Evolutionary conservation across 1,140 invertebrate genomes (phyloP).

Genomic region (Lepidostoma basale): DNA sequence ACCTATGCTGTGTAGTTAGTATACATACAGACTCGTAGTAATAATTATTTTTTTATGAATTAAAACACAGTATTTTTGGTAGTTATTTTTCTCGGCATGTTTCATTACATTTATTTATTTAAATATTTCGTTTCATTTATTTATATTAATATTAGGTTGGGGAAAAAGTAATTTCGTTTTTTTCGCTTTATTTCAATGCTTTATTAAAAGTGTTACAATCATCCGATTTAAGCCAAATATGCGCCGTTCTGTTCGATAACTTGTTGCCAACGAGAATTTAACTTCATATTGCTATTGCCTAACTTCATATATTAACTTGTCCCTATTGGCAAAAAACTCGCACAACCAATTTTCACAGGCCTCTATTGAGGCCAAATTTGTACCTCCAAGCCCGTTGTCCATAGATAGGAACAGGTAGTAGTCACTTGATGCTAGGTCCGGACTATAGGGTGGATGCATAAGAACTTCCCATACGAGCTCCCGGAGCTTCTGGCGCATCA

Average conservation of each 20-base stretch:
- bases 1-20: too few relatives aligned
- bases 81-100: too few relatives aligned
- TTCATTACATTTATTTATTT: too few relatives aligned
- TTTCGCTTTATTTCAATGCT: slow-evolving; percentile 8
- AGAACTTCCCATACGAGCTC: slow-evolving; percentile 3
- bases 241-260: not conserved
- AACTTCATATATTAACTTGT: too few relatives aligned
- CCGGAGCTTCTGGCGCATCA: slow-evolving; percentile 5
- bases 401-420: slow-evolving; percentile 7
- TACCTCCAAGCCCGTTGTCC: slow-evolving; percentile 4
- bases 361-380: slow-evolving; percentile 7
- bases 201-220: slow-evolving; percentile 14
- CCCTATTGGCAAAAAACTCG: slow-evolving; percentile 3
- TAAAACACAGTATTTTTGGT: too few relatives aligned
- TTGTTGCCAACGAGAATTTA: slow-evolving; percentile 6
- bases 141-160: slow-evolving; percentile 8
- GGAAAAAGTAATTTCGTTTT: slow-evolving; percentile 10
- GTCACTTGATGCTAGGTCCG: not conserved
- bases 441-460: slow-evolving; percentile 7
- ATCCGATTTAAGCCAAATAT: slow-evolving; percentile 12
- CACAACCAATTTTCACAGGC: slow-evolving; percentile 6
- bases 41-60: too few relatives aligned
- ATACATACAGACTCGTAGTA: too few relatives aligned
- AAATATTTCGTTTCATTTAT: too few relatives aligned
- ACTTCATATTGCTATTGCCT: too few relatives aligned